Conservation (phyloP, 2,888 invertebrate species). For the Acleris sparsana region DNA sequence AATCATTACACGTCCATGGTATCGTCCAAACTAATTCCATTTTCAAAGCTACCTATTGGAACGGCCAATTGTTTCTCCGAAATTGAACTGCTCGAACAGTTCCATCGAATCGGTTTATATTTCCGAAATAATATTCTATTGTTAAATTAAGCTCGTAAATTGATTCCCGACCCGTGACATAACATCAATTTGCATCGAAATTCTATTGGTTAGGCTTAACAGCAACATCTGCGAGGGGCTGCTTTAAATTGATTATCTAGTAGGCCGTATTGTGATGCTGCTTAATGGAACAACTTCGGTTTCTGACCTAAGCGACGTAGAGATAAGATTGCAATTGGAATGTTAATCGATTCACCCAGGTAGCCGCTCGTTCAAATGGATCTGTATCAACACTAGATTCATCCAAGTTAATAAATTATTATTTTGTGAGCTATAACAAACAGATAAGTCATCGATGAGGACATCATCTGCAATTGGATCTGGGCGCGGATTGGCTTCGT, state of each 20-base stretch:
- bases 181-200: conserved; percentile 37
- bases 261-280: conserved; percentile 28
- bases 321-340: conserved; percentile 17
- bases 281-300: conserved; percentile 8
- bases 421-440: conserved; percentile 24
- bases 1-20: not conserved
- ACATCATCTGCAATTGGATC: conserved; percentile 25
- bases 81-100: conserved; percentile 29
- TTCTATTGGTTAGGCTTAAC: conserved; percentile 36
- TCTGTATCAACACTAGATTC: conserved; percentile 23
- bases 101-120: conserved; percentile 29
- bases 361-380: conserved; percentile 24
- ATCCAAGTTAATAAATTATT: conserved; percentile 18
- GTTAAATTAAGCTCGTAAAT: conserved; percentile 35
- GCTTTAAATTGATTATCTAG: conserved; percentile 38
- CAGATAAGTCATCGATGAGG: conserved; percentile 29
- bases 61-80: not conserved
- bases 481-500: conserved; percentile 30
- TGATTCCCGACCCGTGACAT: conserved; percentile 35
- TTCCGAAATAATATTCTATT: conserved; percentile 28
- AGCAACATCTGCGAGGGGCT: conserved; percentile 35
- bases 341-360: conserved; percentile 10
- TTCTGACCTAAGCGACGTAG: conserved; percentile 16
- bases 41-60: not conserved
- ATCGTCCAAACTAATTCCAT: not conserved